These are phyloP conservation scores for Nephrocerus scutellatus DNA, from an alignment of 2,888 invertebrate species.

Conservation along the genomic window DNA sequence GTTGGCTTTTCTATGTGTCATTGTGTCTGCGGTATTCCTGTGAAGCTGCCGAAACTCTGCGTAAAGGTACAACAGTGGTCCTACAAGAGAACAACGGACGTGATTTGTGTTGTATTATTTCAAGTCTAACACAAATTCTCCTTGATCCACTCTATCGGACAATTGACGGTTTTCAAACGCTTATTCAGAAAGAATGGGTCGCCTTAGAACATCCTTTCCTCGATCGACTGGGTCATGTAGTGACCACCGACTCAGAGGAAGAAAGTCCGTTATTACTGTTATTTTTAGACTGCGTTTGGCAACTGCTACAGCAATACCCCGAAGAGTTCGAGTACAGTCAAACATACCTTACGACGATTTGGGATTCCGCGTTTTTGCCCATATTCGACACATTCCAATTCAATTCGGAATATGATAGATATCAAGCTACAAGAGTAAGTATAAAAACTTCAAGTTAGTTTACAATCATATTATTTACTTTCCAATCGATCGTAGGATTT, in stretches of 20 bases:
- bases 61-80: conserved; percentile 66
- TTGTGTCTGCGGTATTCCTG: conserved; percentile 66
- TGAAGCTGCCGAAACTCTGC: conserved; percentile 62
- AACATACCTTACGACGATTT: conserved; percentile 83
- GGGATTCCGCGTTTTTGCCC: conserved; percentile 84
- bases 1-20: conserved; percentile 80
- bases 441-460: conserved; percentile 49
- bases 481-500: conserved; percentile 24
- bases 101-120: conserved; percentile 80
- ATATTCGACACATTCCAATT: conserved; percentile 91
- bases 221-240: conserved; percentile 59
- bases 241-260: conserved; percentile 39
- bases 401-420: conserved; percentile 72
- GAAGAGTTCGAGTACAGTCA: conserved; percentile 86
- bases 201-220: conserved; percentile 83
- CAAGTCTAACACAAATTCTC: conserved; percentile 78
- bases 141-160: conserved; percentile 79
- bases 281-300: conserved; percentile 92
- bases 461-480: background rate
- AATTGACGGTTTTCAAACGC: conserved; percentile 77
- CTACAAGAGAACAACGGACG: conserved; percentile 84
- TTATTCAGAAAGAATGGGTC: conserved; percentile 93
- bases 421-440: conserved; percentile 51
- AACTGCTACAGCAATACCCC: conserved; percentile 81
- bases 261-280: conserved; percentile 82